These are phyloP conservation scores for Malacosoma neustria DNA, from an alignment of 2,888 invertebrate genomes.

Conservation along the genomic window DNA sequence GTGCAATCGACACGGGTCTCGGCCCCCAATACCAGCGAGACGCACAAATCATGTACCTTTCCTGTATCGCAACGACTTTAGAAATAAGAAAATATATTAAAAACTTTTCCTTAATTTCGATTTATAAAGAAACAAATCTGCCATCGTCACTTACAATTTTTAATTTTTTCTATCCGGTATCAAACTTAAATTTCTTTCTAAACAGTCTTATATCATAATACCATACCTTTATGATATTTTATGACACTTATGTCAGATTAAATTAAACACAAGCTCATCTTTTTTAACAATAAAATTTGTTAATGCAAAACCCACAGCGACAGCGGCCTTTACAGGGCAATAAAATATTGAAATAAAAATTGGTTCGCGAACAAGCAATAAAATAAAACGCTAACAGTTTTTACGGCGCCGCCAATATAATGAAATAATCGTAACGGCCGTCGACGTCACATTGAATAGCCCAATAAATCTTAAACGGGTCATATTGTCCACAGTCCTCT, in stretches of 20 bases:
- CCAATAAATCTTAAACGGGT: conserved; percentile 71
- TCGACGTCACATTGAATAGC: conserved; percentile 66
- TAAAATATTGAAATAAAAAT: conserved; percentile 72
- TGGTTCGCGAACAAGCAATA: conserved; percentile 55
- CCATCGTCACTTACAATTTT: no score
- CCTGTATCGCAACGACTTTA: conserved; percentile 13
- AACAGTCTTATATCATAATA: no score
- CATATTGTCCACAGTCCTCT: conserved; percentile 72
- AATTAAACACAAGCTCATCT: no score
- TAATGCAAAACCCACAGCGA: conserved; percentile 30
- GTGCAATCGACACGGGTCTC: conserved; percentile 50
- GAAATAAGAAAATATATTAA: no score
- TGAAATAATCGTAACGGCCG: conserved; percentile 73
- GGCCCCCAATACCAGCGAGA: conserved; percentile 38
- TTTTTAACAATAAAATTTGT: not conserved
- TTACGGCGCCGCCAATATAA: conserved; percentile 72
- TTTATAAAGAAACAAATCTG: no score
- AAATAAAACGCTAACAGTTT: conserved; percentile 71
- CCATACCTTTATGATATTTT: no score
- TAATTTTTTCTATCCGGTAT: no score
- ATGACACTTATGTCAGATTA: no score
- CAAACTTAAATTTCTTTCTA: no score
- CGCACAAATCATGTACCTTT: conserved; percentile 63
- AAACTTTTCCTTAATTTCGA: no score
- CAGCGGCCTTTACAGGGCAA: conserved; percentile 57